Evolutionary conservation across 2,888 invertebrate genomes (phyloP).

Genomic region (Panzeria rudis): DNA sequence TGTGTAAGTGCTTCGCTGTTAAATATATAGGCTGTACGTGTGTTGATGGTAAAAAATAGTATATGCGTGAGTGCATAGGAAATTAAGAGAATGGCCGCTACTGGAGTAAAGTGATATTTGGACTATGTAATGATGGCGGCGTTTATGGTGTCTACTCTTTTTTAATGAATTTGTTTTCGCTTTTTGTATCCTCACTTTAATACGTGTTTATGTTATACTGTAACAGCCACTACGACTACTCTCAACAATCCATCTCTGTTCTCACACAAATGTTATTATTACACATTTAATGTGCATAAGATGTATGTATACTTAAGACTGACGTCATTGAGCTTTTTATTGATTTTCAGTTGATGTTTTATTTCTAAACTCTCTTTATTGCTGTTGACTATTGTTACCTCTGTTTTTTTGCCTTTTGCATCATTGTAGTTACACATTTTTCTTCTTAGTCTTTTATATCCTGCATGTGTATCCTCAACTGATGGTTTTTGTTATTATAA

Average conservation of each 20-base stretch:
- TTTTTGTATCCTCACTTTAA: constrained; percentile 24
- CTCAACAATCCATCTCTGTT: constrained; percentile 1
- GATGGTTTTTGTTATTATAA: background rate
- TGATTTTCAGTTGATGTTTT: constrained; percentile 76
- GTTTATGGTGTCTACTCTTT: constrained; percentile 4
- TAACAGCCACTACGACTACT: constrained; percentile 33
- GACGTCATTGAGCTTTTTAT: constrained; percentile 82
- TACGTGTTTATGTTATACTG: background rate
- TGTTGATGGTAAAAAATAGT: too few relatives aligned
- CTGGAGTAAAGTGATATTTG: constrained; percentile 15
- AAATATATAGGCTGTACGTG: too few relatives aligned
- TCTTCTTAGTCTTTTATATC: constrained; percentile 15
- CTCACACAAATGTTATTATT: constrained; percentile 1
- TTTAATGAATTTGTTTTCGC: constrained; percentile 30
- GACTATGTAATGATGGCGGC: background rate
- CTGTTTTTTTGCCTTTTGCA: constrained; percentile 31
- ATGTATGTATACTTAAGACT: constrained; percentile 74
- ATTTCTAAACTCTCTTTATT: background rate
- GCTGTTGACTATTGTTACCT: constrained; percentile 23
- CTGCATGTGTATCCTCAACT: constrained; percentile 23
- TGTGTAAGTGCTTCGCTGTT: too few relatives aligned
- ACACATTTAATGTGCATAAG: background rate
- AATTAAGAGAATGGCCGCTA: too few relatives aligned
- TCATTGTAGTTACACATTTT: background rate
- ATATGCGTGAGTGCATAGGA: too few relatives aligned